Conservation (phyloP, 2,888 invertebrate genomes). For the Glomeris marginata region DNA sequence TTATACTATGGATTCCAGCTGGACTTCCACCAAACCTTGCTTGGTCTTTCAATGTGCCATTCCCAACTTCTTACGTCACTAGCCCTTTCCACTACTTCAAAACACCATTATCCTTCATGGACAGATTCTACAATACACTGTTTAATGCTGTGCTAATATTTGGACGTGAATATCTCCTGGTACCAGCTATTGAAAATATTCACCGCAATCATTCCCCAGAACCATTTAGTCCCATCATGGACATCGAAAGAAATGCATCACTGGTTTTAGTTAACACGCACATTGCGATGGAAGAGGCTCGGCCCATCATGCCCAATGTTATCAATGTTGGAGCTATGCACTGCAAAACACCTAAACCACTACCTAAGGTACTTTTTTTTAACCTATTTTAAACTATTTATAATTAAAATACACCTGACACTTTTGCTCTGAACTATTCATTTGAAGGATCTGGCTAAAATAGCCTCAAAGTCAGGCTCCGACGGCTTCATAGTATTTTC, state of each 20-base stretch:
- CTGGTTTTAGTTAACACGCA: slow-evolving; percentile 10
- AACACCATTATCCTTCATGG: neutral
- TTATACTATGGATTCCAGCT: too few relatives aligned
- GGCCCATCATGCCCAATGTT: slow-evolving; percentile 9
- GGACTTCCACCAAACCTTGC: neutral
- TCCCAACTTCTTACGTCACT: neutral
- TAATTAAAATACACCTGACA: too few relatives aligned
- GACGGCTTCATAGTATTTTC: slow-evolving; percentile 10
- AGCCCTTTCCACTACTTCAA: neutral
- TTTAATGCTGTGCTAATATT: neutral
- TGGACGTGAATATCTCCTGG: too few relatives aligned
- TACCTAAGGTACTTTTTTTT: slow-evolving; percentile 7
- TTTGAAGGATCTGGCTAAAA: slow-evolving; percentile 2
- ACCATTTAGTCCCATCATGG: neutral
- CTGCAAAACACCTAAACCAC: slow-evolving; percentile 4
- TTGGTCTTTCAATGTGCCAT: slow-evolving; percentile 2
- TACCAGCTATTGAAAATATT: neutral
- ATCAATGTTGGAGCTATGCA: slow-evolving; percentile 13
- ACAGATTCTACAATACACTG: neutral
- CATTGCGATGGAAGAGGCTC: slow-evolving; percentile 3
- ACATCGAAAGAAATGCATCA: slow-evolving; percentile 1
- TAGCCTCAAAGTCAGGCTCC: neutral
- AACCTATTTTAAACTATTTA: too few relatives aligned
- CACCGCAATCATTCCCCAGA: neutral
- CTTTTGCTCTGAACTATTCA: neutral